These are phyloP conservation scores for Rhinichthys osculus DNA, from an alignment of 2,797 vertebrate species.

Conservation along the genomic window DNA sequence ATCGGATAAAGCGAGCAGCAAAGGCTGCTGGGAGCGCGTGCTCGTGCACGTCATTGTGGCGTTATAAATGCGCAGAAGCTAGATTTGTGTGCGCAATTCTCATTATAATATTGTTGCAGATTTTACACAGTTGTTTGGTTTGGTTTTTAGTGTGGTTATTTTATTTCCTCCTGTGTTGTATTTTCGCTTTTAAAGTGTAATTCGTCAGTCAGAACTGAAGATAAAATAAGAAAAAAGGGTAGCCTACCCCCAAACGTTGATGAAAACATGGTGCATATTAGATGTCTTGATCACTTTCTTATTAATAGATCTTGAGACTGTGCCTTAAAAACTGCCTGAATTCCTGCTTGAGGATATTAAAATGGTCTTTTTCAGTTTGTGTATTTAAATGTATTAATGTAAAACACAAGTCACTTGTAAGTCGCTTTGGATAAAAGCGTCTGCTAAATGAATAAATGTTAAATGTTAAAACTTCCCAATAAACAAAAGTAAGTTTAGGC, in stretches of 20 bases:
- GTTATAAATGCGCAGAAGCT: background rate
- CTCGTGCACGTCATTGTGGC: background rate
- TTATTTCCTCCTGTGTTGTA: background rate
- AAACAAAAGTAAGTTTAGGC: background rate
- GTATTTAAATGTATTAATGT: background rate
- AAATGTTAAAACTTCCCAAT: background rate
- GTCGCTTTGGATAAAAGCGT: too few relatives aligned
- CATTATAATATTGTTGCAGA: background rate
- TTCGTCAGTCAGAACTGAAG: background rate
- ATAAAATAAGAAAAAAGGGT: background rate
- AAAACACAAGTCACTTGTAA: too few relatives aligned
- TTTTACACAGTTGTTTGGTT: background rate
- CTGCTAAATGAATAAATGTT: too few relatives aligned
- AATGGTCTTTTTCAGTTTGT: background rate
- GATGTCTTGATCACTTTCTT: background rate
- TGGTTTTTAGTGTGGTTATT: background rate
- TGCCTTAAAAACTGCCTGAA: background rate
- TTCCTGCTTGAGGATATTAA: background rate
- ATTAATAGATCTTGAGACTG: background rate
- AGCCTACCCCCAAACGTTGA: background rate
- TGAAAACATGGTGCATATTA: background rate
- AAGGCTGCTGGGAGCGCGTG: slow-evolving; percentile 35
- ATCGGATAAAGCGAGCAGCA: slow-evolving; percentile 41
- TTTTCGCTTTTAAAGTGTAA: background rate
- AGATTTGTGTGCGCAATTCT: background rate